Percentiles rank a stretch among this genome's conserved stretches.
Conservation (phyloP, 2,888 invertebrate species). For the Eupithecia centaureata region DNA sequence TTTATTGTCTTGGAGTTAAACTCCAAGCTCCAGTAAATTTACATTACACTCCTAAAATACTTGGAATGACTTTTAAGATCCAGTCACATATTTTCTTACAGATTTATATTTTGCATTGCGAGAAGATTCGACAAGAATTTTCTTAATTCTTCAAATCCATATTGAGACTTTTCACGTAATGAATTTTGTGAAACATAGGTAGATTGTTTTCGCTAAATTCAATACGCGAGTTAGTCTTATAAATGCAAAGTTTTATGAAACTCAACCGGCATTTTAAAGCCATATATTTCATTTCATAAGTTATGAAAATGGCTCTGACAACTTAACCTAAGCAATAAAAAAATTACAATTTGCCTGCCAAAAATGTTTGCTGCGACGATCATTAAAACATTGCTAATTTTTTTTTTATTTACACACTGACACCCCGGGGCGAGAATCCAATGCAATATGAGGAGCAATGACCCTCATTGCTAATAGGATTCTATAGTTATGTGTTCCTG, state of each 20-base stretch:
- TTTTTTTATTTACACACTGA: conserved; percentile 50
- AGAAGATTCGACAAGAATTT: not conserved
- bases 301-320: conserved; percentile 12
- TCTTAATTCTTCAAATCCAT: not conserved
- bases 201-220: not conserved
- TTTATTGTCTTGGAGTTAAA: not conserved
- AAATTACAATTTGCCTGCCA: conserved; percentile 29
- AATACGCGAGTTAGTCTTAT: not conserved
- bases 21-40: conserved; percentile 1
- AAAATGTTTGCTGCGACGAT: conserved; percentile 29
- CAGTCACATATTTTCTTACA: not conserved
- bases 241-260: not conserved
- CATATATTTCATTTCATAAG: conserved; percentile 4
- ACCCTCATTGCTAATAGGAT: conserved; percentile 45
- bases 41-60: not conserved
- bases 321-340: conserved; percentile 27
- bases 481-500: conserved; percentile 43
- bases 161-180: not conserved
- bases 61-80: not conserved
- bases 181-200: not conserved
- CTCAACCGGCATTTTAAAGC: not conserved
- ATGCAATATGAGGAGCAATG: conserved; percentile 34
- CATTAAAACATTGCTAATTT: conserved; percentile 56
- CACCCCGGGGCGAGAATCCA: conserved; percentile 24
- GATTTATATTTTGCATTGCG: not conserved